Evolutionary conservation across 1,140 invertebrate genomes (phyloP).

Genomic region (Aphidius gifuensis): DNA sequence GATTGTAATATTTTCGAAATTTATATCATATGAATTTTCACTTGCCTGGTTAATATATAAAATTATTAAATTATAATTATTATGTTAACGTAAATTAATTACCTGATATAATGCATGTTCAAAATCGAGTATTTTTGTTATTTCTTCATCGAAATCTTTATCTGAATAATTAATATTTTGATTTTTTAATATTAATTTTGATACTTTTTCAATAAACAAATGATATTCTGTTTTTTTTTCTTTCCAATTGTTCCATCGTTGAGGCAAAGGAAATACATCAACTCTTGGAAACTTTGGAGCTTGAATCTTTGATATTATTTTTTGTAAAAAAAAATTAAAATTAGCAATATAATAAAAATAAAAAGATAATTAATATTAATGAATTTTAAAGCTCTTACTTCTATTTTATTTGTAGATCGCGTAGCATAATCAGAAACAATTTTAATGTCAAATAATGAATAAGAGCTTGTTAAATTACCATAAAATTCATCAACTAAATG

Average conservation of each 20-base stretch:
- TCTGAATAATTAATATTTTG: background rate
- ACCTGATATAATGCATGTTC: too few species aligned
- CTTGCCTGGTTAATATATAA: too few species aligned
- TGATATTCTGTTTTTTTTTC: background rate
- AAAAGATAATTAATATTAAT: too few species aligned
- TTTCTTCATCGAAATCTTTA: background rate
- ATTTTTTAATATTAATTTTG: background rate
- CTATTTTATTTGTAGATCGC: background rate
- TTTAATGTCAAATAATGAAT: background rate
- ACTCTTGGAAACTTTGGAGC: background rate
- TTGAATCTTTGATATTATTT: background rate
- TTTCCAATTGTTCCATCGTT: background rate
- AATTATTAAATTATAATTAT: too few species aligned
- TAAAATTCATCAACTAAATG: constrained; percentile 2
- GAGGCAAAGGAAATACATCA: background rate
- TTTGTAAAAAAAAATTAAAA: background rate
- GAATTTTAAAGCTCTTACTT: background rate
- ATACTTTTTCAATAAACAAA: background rate
- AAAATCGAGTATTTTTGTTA: too few species aligned
- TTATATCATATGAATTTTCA: too few species aligned
- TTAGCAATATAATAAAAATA: too few species aligned
- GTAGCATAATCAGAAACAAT: background rate
- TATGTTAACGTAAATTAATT: too few species aligned
- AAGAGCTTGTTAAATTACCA: background rate
- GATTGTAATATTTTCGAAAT: background rate